Evolutionary conservation across 2,888 invertebrate species (phyloP), one percentile per base, ranked within the genome.

Genomic region (Cheilosia urbana): DNA sequence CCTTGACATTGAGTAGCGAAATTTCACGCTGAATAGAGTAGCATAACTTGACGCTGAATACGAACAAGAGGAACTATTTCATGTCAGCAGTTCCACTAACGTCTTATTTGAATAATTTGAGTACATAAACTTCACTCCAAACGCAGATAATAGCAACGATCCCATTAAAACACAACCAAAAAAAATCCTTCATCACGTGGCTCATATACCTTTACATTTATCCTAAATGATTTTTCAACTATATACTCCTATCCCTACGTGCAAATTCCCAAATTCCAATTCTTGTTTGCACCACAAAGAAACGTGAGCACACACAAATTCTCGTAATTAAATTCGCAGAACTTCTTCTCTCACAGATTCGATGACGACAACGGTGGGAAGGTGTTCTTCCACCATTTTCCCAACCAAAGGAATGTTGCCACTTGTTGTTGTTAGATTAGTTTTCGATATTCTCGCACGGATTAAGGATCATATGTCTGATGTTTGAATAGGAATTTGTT

Each of bases 391-490:
- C 5, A 13, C 11, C 19, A 6, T 11, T 42, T 0, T 5, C 17
- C 15, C 37, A 27, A 6, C n/a, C 15, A 51, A 19, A 71, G 19
- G 47, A 71, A 69, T 82, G 55, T 76, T 57, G 42, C 58, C 58
- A 71, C 37, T 77, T 53, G 37, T 47, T 30, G 15, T 76, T 53
- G 27, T 47, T 34, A 21, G 49, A 58, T 34, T 57, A 42, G 55
- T 72, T 75, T 69, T 80, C 53, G 30, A 51, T 60, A 19, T 55
- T 49, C 21, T 49, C 62, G 49, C 63, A 68, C 30, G 49, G 73
- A 73, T 73, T 73, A 73, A 57, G 57, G 68, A 83, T 83, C 78
- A 78, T 78, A 63, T 63, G 57, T 63, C 49, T n/a, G 40, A 9
- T 71, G 49, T 63, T 65, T 66, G 76, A 71, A 55, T 47, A 68